A percentile compares a stretch with the other conserved stretches of the same genome.
These are phyloP conservation scores for Cottus gobio DNA, from an alignment of 2,113 vertebrate species.

Conservation along the genomic window DNA sequence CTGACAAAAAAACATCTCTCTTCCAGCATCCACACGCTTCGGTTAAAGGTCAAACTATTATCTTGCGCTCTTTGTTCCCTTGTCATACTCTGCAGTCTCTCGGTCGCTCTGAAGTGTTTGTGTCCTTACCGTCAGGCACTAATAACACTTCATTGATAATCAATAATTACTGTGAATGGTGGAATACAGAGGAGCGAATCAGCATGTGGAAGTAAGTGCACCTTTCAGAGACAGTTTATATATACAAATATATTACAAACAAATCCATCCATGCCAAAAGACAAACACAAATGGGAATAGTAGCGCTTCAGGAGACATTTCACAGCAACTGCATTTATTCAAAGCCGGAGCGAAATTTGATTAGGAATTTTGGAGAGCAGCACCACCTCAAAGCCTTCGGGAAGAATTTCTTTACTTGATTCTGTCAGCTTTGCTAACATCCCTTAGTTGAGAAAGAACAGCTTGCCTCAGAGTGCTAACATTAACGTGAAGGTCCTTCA, in stretches of 20 bases:
- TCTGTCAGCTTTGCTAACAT: conserved; percentile 31
- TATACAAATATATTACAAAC: background rate
- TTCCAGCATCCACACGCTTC: background rate
- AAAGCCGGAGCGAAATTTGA: conserved; percentile 4
- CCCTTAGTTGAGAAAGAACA: conserved; percentile 10
- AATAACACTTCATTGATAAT: background rate
- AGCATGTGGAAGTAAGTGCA: background rate
- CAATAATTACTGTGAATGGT: conserved; percentile 4
- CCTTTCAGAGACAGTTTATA: background rate
- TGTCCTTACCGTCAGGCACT: background rate
- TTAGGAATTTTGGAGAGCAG: conserved; percentile 13
- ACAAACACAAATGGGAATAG: background rate
- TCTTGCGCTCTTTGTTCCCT: background rate
- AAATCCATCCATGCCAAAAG: background rate
- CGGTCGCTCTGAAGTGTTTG: background rate
- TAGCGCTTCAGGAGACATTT: background rate
- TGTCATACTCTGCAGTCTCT: background rate
- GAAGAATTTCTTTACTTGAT: conserved; percentile 1
- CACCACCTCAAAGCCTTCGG: background rate
- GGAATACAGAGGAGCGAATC: conserved; percentile 1
- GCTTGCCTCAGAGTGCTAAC: conserved; percentile 12
- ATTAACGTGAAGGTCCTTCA: background rate
- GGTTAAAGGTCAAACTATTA: background rate
- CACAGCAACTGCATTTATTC: conserved; percentile 6
- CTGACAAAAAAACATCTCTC: conserved; percentile 9